Conservation (phyloP, 2,797 vertebrate genomes). For the Chaenodraco wilsoni region DNA sequence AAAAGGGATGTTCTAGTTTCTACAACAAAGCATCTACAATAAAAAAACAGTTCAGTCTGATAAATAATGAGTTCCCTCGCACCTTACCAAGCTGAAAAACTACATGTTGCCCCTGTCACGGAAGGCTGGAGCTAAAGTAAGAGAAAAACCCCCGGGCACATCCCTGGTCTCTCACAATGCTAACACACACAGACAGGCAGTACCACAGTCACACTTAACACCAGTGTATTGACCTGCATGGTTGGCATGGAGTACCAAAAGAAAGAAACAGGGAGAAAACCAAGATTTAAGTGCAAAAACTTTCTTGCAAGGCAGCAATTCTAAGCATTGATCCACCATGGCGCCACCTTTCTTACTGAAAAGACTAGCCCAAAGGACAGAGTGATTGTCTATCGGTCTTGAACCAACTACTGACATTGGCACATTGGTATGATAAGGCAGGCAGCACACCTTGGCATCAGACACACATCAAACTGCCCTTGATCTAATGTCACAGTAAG, state of each 20-base stretch:
- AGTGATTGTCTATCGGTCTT: slow-evolving; percentile 17
- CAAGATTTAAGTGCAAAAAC: slow-evolving; percentile 28
- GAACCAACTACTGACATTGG: slow-evolving; percentile 13
- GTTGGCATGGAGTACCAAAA: neutral
- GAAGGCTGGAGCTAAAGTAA: slow-evolving; percentile 21
- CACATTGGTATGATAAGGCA: neutral
- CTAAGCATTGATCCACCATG: slow-evolving; percentile 28
- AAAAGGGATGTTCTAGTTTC: neutral
- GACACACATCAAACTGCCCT: neutral
- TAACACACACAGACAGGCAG: slow-evolving; percentile 40
- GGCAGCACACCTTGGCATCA: neutral
- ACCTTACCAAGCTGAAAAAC: slow-evolving; percentile 6
- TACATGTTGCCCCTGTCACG: slow-evolving; percentile 20
- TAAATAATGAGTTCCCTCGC: neutral
- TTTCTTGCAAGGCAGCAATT: slow-evolving; percentile 39
- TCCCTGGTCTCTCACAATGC: slow-evolving; percentile 27
- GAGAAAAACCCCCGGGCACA: slow-evolving; percentile 10
- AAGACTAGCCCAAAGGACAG: slow-evolving; percentile 8
- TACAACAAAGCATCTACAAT: too few relatives aligned
- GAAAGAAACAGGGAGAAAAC: slow-evolving; percentile 5
- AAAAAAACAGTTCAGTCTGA: too few relatives aligned
- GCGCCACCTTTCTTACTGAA: slow-evolving; percentile 33
- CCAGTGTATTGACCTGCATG: slow-evolving; percentile 44
- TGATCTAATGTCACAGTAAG: slow-evolving; percentile 11
- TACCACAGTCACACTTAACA: slow-evolving; percentile 37